Evolutionary conservation across 2,888 invertebrate genomes (phyloP), one percentile per base, ranked within the genome.

Genomic region (Cataglyphis altisquamis): DNA sequence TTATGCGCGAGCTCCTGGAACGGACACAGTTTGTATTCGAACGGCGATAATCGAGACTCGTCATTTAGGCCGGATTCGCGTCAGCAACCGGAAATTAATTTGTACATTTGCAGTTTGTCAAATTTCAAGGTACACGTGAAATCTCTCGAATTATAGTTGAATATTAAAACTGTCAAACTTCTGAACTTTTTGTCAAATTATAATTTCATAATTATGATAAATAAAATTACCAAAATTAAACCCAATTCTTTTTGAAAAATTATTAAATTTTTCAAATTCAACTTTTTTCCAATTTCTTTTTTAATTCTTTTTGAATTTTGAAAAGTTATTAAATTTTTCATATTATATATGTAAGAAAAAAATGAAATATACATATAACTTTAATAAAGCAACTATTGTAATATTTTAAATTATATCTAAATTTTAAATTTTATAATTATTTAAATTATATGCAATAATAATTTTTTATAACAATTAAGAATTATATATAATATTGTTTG

Each of bases 1-100:
- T 98, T 98, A 96, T 98, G 97, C 93, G 97, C 98, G 95, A 98
- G 96, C 96, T 98, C 98, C 98, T 98, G 96, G 87, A 95, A 95
- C 93, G 91, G 89, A 72, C 84, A 88, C 9, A 88, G 70, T 84
- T 80, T 90, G 62, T 62, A 84, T 85, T 90, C 78, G 52, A 70
- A 70, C 82, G 67, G 52, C 39, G 66, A 63, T 45, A 66, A 21
- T 25, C 29, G 66, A 66, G 18, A 10, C 1, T 57, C 64, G 66
- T 66, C 52, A 68, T 68, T 12, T 1, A 18, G 66, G 45, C 29
- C 63, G 36, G 73, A 70, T 48, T 32, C 84, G 86, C 85, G 89
- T 52, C 86, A 77, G 83, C 80, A 74, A 57, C 48, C 82, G n/a
- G 32, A 36, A 52, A 3, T 15, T 21, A 21, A 9, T 78, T 12